Conservation (phyloP, 2,797 vertebrate species). For the Ataeniobius toweri region DNA sequence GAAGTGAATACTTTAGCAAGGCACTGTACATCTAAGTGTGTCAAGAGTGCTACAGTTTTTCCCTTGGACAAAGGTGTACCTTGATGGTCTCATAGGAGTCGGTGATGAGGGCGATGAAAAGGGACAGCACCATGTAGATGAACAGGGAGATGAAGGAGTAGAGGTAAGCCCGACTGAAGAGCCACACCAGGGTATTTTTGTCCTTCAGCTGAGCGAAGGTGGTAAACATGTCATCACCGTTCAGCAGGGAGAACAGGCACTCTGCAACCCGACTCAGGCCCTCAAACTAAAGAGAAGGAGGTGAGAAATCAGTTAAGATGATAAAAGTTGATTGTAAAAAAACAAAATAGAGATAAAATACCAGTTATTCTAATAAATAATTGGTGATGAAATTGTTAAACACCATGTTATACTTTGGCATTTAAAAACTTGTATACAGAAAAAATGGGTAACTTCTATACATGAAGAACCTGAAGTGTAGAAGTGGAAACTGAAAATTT, state of each 20-base stretch:
- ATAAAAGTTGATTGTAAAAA: neutral
- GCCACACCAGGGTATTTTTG: constrained; percentile 91
- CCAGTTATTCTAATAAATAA: neutral
- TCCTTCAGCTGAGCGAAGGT: constrained; percentile 94
- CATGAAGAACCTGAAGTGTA: neutral
- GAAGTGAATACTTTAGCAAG: neutral
- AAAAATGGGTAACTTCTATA: neutral
- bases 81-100: constrained; percentile 97
- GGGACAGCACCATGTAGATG: constrained; percentile 97
- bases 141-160: constrained; percentile 98
- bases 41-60: neutral
- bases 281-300: constrained; percentile 81
- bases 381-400: neutral
- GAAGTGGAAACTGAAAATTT: neutral
- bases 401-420: neutral
- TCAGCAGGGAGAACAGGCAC: constrained; percentile 96
- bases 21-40: neutral
- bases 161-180: constrained; percentile 92
- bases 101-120: constrained; percentile 97
- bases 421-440: neutral
- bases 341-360: neutral
- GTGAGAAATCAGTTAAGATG: neutral
- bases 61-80: constrained; percentile 70
- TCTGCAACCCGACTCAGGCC: constrained; percentile 91
- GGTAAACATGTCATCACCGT: constrained; percentile 96